Base-by-base conservation (phyloP, 2,888 invertebrate species). In the Drosophila monieri region DNA sequence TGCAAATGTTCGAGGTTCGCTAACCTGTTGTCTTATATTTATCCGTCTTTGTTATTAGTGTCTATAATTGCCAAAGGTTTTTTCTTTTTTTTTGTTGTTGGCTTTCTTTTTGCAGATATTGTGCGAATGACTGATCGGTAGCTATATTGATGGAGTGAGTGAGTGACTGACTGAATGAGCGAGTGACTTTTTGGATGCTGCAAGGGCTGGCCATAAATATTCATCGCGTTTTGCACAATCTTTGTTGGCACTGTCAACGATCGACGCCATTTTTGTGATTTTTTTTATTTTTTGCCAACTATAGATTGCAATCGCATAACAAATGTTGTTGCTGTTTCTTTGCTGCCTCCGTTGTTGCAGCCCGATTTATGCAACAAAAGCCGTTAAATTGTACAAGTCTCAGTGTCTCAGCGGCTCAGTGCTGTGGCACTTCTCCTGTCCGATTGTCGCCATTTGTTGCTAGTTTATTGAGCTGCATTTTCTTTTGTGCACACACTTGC, bases 11-110 rank as follows among this genome's bases (percentile, higher is more conserved):
- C 49, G 75, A 81, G 74, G 85, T 85, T 84, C 85, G 85, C 78
- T 78, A 85, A 85, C 85, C 87, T 85, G 83, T 85, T 85, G 85
- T 85, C 83, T 78, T 80, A 87, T 85, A 85, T 79, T 74, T 80
- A 74, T 67, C 75, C 55, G 74, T 61, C 73, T 70, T 71, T 69
- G 61, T 80, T 86, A 80, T 86, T 79, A 74, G 77, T 71, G 62
- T 65, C 67, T 80, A 74, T 86, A 77, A 86, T 86, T 86, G 85
- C 75, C 75, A 55, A 43, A 49, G 41, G 35, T 70, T 21, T 59
- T 48, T 54, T 59, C 44, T 54, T 37, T 70, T 27, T 59, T 43
- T 54, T 62, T 54, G 18, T 37, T 76, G 73, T 62, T 70, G 84
- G 74, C 83, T 84, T 84, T 84, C 83, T 80, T 84, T 80, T 69